A percentile compares a stretch with the other conserved stretches of the same genome.
Conservation (phyloP, 37 sponge, comb jelly and placozoan genomes). For the Halisarca cf. caerulea region DNA sequence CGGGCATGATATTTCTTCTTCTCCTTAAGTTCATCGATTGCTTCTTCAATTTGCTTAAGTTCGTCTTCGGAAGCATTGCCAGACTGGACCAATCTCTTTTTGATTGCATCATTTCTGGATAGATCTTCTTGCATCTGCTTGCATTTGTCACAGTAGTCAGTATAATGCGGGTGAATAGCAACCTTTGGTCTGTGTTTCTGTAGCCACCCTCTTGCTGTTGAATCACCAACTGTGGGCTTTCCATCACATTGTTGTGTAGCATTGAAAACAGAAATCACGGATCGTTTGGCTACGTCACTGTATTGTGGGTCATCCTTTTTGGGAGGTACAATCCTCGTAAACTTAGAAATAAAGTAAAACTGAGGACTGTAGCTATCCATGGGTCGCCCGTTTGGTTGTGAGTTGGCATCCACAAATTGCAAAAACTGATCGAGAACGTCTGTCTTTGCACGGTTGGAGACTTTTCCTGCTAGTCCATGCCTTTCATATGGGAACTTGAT, state of each 20-base stretch:
- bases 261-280: not conserved
- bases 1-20: constrained; percentile 4
- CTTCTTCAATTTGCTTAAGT: constrained; percentile 11
- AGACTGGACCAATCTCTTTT: not conserved
- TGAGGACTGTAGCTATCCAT: too few relatives aligned
- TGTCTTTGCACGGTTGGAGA: constrained; percentile 25
- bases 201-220: constrained; percentile 49
- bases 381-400: constrained; percentile 49
- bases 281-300: not conserved
- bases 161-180: constrained; percentile 41
- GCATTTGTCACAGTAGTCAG: constrained; percentile 53
- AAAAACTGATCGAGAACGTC: constrained; percentile 27
- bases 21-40: not conserved
- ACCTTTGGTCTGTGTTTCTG: constrained; percentile 31
- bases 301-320: not conserved
- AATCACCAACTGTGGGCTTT: too few relatives aligned
- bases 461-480: constrained; percentile 3
- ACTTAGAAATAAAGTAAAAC: not conserved
- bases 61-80: not conserved
- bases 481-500: too few relatives aligned
- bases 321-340: not conserved
- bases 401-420: constrained; percentile 54
- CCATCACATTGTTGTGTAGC: constrained; percentile 25
- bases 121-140: constrained; percentile 19
- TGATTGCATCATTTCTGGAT: not conserved